Evolutionary conservation across 1,140 invertebrate species (phyloP), one percentile per base, ranked within the genome.

Genomic region (Hirudo medicinalis): DNA sequence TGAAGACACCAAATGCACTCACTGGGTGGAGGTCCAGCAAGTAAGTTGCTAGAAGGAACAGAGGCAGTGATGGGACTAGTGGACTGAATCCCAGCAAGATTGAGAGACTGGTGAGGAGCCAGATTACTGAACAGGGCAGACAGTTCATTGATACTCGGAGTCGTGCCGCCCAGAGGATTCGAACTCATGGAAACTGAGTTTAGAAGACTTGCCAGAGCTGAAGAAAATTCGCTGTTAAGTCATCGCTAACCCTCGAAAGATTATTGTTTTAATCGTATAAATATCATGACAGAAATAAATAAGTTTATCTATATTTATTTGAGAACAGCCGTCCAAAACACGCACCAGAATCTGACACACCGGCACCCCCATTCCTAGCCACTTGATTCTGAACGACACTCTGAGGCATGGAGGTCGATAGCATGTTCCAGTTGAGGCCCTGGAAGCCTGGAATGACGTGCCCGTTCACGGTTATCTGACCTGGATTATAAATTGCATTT

Each of bases 381-480:
- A 49, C 43, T 9, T 49, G 43, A 9, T 49, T 49, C 43, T 49
- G 43, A 49, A 49, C 43, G 13, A 49, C 43, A 17, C 36, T 32
- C 43, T 63, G 57, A 0, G 57, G 57, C 22, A 22, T 20, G 19
- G 29, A 32, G 22, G 22, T 32, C 22, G 22, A 25, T 11, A 32
- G 57, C 29, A 63, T 32, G 57, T 63, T 63, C 57, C 57, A 63
- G 29, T 63, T 63, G 22, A 63, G 22, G 11, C 57, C 57, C 29
- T 63, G 57, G 29, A 63, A 32, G 22, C 57, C 76, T 43, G 75
- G 72, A 8, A 80, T 72, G 19, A 79, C 72, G 29, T 78, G 78
- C 11, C 77, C 76, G 75, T 79, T 78, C 69, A 80, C 63, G 13
- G 78, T 72, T 4, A 80, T 54, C 69, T 78, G 78, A 74, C 78